These are phyloP conservation scores for Elephas maximus DNA, from an alignment of 2,113 vertebrate genomes.

Conservation along the genomic window DNA sequence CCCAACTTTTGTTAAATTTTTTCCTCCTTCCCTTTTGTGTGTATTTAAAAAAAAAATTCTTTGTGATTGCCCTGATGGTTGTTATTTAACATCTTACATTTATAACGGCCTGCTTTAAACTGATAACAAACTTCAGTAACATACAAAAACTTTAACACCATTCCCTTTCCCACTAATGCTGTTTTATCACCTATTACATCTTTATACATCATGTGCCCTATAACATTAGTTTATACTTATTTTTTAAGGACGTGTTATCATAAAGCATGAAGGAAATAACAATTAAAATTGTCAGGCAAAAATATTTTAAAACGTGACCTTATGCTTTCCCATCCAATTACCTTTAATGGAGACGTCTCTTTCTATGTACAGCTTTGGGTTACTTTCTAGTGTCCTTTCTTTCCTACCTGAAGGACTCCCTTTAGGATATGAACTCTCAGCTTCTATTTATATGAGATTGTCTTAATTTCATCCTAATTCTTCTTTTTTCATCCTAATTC, in stretches of 20 bases:
- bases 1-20: no score
- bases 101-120: no score
- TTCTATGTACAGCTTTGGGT: background rate
- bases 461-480: no score
- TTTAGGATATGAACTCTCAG: background rate
- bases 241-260: background rate
- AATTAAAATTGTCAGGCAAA: background rate
- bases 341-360: background rate
- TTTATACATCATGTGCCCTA: background rate
- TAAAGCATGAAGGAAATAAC: background rate
- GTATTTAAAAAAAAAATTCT: no score
- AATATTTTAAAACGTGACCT: background rate
- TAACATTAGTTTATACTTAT: background rate
- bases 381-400: background rate
- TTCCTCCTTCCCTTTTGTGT: no score
- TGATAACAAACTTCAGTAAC: background rate
- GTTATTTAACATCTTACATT: no score
- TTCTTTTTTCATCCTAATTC: no score
- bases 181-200: background rate
- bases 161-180: background rate
- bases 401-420: background rate
- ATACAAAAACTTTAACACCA: background rate
- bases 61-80: no score
- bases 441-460: background rate
- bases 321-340: background rate